phyloP scores from a whole-genome alignment of 1,140 invertebrate genomes.

The Microplitis mediator region DNA sequence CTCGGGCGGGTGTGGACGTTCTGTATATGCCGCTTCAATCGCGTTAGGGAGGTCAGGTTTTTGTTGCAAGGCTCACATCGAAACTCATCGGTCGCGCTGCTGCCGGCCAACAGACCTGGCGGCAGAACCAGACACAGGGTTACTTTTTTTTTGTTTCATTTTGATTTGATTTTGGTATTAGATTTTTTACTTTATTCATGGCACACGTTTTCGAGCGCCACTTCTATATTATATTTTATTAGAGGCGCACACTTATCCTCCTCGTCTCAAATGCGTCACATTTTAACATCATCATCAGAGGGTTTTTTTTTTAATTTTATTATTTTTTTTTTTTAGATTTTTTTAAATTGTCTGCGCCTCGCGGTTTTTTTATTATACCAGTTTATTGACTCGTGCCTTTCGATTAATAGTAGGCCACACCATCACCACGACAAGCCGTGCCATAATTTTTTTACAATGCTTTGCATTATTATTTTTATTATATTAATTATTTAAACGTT shows the following conservation, averaged over 20 bases:
- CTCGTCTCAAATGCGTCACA: conserved; percentile 30
- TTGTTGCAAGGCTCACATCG: conserved; percentile 88
- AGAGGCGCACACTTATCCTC: conserved; percentile 24
- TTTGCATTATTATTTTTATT: conserved; percentile 12
- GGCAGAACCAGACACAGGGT: conserved; percentile 63
- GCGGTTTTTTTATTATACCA: conserved; percentile 15
- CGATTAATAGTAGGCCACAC: conserved; percentile 39
- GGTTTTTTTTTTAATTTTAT: neutral
- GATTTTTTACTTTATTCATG: neutral
- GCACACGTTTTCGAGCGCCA: conserved; percentile 15
- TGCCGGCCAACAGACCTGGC: conserved; percentile 62
- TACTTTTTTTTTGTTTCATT: conserved; percentile 46
- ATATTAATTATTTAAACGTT: neutral
- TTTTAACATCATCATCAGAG: conserved; percentile 30
- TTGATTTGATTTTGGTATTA: too few species aligned
- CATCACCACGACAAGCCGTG: conserved; percentile 60
- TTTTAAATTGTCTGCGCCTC: conserved; percentile 15
- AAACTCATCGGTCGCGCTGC: conserved; percentile 75
- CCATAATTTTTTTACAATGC: conserved; percentile 40
- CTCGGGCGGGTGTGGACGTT: conserved; percentile 85
- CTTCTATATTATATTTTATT: neutral
- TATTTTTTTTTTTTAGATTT: too few species aligned
- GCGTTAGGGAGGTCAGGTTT: conserved; percentile 80
- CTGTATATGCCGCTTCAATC: conserved; percentile 84
- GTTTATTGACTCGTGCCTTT: conserved; percentile 7